phyloP scores from a whole-genome alignment of 2,113 vertebrate genomes.

The Pardalotus punctatus region DNA sequence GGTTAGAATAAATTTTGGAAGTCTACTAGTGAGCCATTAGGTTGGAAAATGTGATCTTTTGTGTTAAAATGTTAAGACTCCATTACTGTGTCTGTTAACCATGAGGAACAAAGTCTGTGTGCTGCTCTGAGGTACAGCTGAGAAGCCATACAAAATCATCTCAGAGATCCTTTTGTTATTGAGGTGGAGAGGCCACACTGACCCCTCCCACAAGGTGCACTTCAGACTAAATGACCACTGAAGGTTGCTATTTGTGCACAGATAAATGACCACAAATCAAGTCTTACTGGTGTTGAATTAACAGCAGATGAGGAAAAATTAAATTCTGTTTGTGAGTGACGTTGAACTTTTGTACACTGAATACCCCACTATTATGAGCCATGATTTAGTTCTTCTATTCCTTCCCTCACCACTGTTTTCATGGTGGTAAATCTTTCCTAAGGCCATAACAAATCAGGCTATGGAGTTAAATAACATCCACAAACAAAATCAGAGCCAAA shows the following conservation, averaged over 20 bases:
- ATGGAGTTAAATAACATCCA: background rate
- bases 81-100: background rate
- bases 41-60: background rate
- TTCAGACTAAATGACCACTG: background rate
- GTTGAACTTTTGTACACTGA: background rate
- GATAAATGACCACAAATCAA: background rate
- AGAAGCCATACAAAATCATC: background rate
- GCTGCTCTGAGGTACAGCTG: background rate
- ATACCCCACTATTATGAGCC: no score
- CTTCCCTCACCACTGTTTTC: background rate
- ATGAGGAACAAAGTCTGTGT: background rate
- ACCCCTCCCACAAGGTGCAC: no score
- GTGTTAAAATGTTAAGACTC: background rate
- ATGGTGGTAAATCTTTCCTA: background rate
- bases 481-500: background rate
- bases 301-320: background rate
- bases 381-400: background rate
- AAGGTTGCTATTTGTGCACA: background rate
- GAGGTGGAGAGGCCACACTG: background rate
- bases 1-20: background rate
- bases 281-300: background rate
- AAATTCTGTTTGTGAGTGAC: background rate
- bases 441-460: background rate
- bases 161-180: background rate
- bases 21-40: background rate